These are phyloP conservation scores for Drosophila ercepeae DNA, from an alignment of 1,140 invertebrate genomes.

Conservation along the genomic window DNA sequence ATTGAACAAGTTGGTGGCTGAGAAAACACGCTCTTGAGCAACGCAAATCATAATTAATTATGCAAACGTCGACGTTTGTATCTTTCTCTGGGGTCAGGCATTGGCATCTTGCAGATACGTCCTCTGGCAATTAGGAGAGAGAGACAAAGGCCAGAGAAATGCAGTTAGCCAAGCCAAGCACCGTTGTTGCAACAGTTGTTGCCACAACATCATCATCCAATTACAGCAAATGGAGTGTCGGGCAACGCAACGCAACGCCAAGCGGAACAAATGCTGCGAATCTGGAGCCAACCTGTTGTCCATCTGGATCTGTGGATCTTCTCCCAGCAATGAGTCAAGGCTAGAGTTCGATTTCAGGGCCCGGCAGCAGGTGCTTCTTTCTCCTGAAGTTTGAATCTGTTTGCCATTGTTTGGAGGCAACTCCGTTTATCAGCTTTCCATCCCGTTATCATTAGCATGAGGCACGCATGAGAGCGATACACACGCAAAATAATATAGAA, in stretches of 20 bases:
- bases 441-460: slow-evolving; percentile 77
- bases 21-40: slow-evolving; percentile 43
- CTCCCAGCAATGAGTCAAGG: too few relatives aligned
- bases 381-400: too few relatives aligned
- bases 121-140: slow-evolving; percentile 49
- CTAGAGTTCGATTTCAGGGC: slow-evolving; percentile 23
- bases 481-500: slow-evolving; percentile 60
- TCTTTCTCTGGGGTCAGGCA: too few relatives aligned
- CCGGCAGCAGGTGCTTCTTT: too few relatives aligned
- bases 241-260: slow-evolving; percentile 59
- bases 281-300: slow-evolving; percentile 6
- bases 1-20: slow-evolving; percentile 56
- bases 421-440: slow-evolving; percentile 74
- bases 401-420: slow-evolving; percentile 64
- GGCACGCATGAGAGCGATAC: slow-evolving; percentile 53
- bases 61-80: slow-evolving; percentile 42
- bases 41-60: slow-evolving; percentile 71
- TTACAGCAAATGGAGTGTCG: slow-evolving; percentile 75
- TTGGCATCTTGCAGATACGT: too few relatives aligned
- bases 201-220: slow-evolving; percentile 57
- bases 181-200: slow-evolving; percentile 61
- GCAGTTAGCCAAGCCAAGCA: slow-evolving; percentile 56
- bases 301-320: not conserved
- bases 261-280: slow-evolving; percentile 67
- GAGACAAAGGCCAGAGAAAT: slow-evolving; percentile 54